phyloP scores from a whole-genome alignment of 2,888 invertebrate species.

The Melanchra persicariae region DNA sequence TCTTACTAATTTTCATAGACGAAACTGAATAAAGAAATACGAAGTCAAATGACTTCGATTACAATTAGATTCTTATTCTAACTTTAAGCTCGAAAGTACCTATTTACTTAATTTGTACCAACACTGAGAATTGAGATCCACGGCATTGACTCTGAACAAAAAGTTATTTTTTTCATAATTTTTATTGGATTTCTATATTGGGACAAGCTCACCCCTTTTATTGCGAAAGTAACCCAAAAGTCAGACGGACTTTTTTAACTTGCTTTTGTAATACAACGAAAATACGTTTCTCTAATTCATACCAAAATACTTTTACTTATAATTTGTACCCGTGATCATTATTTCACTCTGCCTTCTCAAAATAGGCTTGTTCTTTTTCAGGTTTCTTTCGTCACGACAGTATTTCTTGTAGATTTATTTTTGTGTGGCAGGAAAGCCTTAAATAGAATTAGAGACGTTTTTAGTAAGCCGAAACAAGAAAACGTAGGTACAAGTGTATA shows the following conservation, averaged over 20 bases:
- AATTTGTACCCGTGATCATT: constrained; percentile 21
- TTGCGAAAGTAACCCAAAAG: constrained; percentile 37
- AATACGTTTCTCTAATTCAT: constrained; percentile 35
- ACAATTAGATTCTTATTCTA: background rate
- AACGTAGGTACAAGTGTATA: background rate
- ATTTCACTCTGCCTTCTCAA: constrained; percentile 10
- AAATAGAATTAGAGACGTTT: constrained; percentile 31
- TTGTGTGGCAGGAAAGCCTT: background rate
- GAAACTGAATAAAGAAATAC: background rate
- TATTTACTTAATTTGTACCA: background rate
- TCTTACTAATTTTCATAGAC: background rate
- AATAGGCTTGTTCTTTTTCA: constrained; percentile 22
- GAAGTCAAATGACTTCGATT: background rate
- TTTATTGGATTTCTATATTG: background rate
- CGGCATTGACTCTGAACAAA: background rate
- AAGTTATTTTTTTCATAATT: background rate
- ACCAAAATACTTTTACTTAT: constrained; percentile 22
- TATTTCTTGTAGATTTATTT: constrained; percentile 30
- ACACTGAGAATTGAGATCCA: background rate
- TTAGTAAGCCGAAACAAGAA: background rate
- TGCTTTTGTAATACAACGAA: constrained; percentile 24
- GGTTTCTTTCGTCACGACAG: background rate
- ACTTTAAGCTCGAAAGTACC: background rate
- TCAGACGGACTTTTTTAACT: constrained; percentile 16
- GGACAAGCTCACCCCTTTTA: background rate